A percentile compares a stretch with the other conserved stretches of the same genome.
These are phyloP conservation scores for Hymenopus coronatus DNA, from an alignment of 2,888 invertebrate genomes.

Conservation along the genomic window DNA sequence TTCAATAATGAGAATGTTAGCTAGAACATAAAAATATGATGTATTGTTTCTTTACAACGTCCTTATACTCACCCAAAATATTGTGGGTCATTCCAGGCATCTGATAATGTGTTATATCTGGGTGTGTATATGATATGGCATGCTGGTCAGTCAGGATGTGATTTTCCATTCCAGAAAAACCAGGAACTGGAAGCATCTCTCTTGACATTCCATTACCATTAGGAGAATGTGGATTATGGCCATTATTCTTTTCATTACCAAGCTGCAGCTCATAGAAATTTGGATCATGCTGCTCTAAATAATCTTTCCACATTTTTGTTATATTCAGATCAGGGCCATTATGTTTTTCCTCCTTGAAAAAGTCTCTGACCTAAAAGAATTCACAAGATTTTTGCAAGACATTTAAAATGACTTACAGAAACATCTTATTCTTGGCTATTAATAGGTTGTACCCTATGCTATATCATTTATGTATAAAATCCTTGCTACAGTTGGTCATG, in stretches of 20 bases:
- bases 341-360: conserved; percentile 54
- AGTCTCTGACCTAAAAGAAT: conserved; percentile 46
- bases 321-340: conserved; percentile 57
- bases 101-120: conserved; percentile 15
- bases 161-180: not conserved
- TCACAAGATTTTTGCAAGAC: not conserved
- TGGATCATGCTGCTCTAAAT: conserved; percentile 55
- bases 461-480: too few relatives aligned
- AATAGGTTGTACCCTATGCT: too few relatives aligned
- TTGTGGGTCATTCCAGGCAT: conserved; percentile 12
- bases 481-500: too few relatives aligned
- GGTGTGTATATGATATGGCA: not conserved
- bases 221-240: not conserved
- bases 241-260: conserved; percentile 49
- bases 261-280: conserved; percentile 53
- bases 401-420: too few relatives aligned
- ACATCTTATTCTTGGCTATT: too few relatives aligned
- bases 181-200: not conserved
- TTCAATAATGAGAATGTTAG: too few relatives aligned
- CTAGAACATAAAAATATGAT: not conserved
- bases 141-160: not conserved
- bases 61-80: not conserved
- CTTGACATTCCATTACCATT: conserved; percentile 5
- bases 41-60: not conserved
- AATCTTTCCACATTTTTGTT: conserved; percentile 59